Base-by-base conservation (phyloP, 1,140 invertebrate genomes). In the Aethina tumida region DNA sequence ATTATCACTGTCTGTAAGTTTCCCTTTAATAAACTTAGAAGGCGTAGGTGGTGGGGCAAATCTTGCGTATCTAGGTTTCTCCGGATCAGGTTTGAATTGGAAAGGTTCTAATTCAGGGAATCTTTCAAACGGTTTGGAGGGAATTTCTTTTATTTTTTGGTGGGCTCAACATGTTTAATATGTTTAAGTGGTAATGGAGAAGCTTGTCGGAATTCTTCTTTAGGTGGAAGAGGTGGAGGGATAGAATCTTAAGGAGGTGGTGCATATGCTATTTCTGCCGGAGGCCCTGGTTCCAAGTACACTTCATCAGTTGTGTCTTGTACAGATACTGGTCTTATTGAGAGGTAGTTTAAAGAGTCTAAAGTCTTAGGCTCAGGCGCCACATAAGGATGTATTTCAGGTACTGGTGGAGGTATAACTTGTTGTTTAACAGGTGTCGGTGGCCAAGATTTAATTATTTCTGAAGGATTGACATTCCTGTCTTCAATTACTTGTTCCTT, bases 1-100 rank as follows among this genome's bases (percentile, higher is more conserved):
- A 47, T 83, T 81, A 45, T 82, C 80, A 43, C 78, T 81, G 45
- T 80, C 77, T 2, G 62, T 57, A 40, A 73, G 66, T 22, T 65
- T 65, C 13, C 70, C 69, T 49, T 72, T 75, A 0, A 71, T 59
- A 50, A 80, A 77, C 48, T 78, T 80, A 0, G 67, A 67, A 5
- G 77, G 76, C 12, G 68, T 62, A 1, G 74, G 68, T 2, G 74
- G 67, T 8, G 71, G 68, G 7, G 65, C 60, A 5, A 59, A 47
- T 26, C 56, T 67, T 17, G 41, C 47, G 13, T 48, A 56, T 56
- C 48, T 62, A 1, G 58, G 53, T 52, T 55, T 55, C 22, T 56
- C 47, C 5, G 60, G 56, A 10, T 67, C 64, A 4, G 65, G 56
- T 51, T 58, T 60, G 40, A 67, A 73, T 8, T 68, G 67, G 35